Evolutionary conservation across 2,888 invertebrate species (phyloP).

Genomic region (Stratiomys singularior): DNA sequence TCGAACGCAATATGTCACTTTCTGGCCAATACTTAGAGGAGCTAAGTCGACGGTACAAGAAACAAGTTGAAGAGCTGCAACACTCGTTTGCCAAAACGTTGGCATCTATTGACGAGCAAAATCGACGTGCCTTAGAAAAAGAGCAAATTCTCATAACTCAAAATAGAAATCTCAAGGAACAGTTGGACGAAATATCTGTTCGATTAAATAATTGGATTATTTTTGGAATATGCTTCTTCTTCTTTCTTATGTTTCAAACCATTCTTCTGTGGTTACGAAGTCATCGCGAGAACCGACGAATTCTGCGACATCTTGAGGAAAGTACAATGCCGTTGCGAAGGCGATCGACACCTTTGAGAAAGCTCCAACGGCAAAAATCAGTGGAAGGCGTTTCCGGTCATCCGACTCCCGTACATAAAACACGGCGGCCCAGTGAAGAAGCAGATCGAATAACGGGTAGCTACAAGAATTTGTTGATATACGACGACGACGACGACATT

Average conservation of each 20-base stretch:
- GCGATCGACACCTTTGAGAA: slow-evolving; percentile 52
- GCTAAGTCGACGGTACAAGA: slow-evolving; percentile 92
- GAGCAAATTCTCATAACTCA: slow-evolving; percentile 85
- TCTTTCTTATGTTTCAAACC: slow-evolving; percentile 45
- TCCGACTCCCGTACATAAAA: slow-evolving; percentile 68
- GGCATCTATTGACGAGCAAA: slow-evolving; percentile 77
- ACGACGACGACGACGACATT: slow-evolving; percentile 66
- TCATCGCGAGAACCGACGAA: slow-evolving; percentile 31
- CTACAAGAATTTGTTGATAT: slow-evolving; percentile 70
- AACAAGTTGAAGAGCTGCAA: slow-evolving; percentile 96
- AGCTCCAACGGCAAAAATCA: slow-evolving; percentile 69
- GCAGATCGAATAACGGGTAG: slow-evolving; percentile 72
- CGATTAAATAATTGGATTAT: slow-evolving; percentile 67
- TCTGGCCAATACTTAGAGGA: slow-evolving; percentile 97
- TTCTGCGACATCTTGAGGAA: slow-evolving; percentile 39
- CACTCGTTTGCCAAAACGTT: slow-evolving; percentile 83
- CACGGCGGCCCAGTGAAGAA: slow-evolving; percentile 80
- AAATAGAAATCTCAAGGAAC: slow-evolving; percentile 73
- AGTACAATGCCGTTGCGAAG: slow-evolving; percentile 17
- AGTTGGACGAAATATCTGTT: slow-evolving; percentile 72
- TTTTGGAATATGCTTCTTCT: slow-evolving; percentile 45
- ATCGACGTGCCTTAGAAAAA: slow-evolving; percentile 75
- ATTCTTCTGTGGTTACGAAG: slow-evolving; percentile 44
- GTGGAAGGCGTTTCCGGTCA: slow-evolving; percentile 72
- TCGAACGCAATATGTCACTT: slow-evolving; percentile 96